Evolutionary conservation across 2,888 invertebrate genomes (phyloP).

Genomic region (Arge pagana): DNA sequence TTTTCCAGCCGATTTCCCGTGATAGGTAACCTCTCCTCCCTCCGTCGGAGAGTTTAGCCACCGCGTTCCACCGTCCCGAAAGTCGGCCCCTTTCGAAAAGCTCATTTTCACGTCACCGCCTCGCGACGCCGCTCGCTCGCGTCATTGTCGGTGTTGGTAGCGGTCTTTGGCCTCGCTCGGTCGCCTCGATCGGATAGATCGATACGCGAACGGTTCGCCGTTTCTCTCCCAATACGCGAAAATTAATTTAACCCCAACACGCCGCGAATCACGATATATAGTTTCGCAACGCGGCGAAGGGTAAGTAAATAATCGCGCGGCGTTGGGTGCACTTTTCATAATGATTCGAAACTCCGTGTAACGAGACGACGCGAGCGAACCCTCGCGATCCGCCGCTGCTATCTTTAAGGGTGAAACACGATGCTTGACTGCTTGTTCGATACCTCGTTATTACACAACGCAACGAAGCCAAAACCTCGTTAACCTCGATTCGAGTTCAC

Average conservation of each 20-base stretch:
- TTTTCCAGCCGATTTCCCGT: constrained; percentile 57
- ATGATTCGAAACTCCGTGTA: constrained; percentile 9
- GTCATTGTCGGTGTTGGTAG: too few species aligned
- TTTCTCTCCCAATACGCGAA: too few species aligned
- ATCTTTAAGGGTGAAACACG: constrained; percentile 53
- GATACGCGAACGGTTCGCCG: too few species aligned
- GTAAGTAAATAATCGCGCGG: too few species aligned
- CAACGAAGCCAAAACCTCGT: constrained; percentile 45
- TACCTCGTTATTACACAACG: constrained; percentile 56
- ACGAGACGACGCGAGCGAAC: constrained; percentile 5
- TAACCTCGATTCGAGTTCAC: constrained; percentile 37
- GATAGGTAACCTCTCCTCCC: constrained; percentile 42
- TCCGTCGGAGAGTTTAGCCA: constrained; percentile 26
- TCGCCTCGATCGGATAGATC: too few species aligned
- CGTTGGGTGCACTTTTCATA: too few species aligned
- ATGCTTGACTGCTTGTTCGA: constrained; percentile 45
- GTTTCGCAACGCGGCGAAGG: too few species aligned
- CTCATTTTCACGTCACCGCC: constrained; percentile 43
- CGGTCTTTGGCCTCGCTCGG: too few species aligned
- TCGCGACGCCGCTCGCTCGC: constrained; percentile 16
- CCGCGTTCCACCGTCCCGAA: constrained; percentile 26
- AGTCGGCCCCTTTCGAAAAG: constrained; percentile 27
- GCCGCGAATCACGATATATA: too few species aligned
- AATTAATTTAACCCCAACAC: too few species aligned
- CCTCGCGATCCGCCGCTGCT: background rate